Base-by-base conservation (phyloP, 2,797 vertebrate species). In the Euthynnus affinis region DNA sequence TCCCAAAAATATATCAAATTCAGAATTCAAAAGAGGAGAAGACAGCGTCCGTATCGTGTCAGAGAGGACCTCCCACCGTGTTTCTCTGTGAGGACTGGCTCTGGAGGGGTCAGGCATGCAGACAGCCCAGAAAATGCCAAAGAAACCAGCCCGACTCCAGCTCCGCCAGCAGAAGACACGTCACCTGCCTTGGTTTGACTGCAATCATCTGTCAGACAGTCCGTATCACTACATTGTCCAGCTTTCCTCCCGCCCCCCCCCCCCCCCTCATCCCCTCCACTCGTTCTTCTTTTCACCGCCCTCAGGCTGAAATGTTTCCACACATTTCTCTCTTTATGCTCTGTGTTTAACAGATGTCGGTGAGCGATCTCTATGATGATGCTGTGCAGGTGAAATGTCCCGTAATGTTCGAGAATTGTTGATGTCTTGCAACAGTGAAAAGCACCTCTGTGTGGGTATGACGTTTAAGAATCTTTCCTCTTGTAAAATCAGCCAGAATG, bases 131-230 rank as follows among this genome's bases (percentile, higher is more conserved):
- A 79, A 80, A 94, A 93, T 83, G 97, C 97, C 97, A 98, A 99
- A 98, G 97, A 99, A 93, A 95, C 93, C 92, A 84, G 93, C 83
- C 87, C 81, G 78, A 86, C 87, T 92, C 90, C 92, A 93, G 91
- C 89, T 88, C 65, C 25, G 81, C 93, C 88, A 80, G 73, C 83
- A 88, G 89, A 90, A 85, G 82, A 82, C 89, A 51, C 82, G 0
- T 80, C 76, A 63, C 67, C 76, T 76, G 85, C 83, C 87, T 88
- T 83, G 71, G 59, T 82, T 82, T 83, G 81, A 84, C 85, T 73
- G 86, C 80, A 80, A 42, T 77, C 74, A 83, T 84, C 53, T 2
- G 49, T 73, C 84, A 64, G 61, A 80, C 76, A 37, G 71, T 74
- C 71, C 65, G 32, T 29, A 51, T 73, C 72, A 78, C 71, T 60